Conservation (phyloP, 2,888 invertebrate genomes). For the Brenthis ino region DNA sequence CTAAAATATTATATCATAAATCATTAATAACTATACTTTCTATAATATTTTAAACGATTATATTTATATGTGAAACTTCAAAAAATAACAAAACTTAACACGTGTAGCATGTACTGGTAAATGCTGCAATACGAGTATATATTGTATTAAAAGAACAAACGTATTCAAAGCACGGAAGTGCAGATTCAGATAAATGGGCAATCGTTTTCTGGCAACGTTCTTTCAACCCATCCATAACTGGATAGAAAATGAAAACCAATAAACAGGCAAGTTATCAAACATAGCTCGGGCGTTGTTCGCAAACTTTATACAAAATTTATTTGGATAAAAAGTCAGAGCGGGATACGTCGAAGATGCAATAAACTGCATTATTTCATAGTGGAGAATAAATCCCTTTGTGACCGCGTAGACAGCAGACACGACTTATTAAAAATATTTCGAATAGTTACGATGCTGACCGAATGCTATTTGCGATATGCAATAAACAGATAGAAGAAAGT, state of each 20-base stretch:
- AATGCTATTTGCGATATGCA: not conserved
- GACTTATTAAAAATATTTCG: slow-evolving; percentile 29
- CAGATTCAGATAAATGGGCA: slow-evolving; percentile 16
- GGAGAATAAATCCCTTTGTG: slow-evolving; percentile 43
- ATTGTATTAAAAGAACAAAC: slow-evolving; percentile 18
- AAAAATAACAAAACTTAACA: not conserved
- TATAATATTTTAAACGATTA: not conserved
- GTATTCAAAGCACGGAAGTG: slow-evolving; percentile 11
- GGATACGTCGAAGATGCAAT: slow-evolving; percentile 47
- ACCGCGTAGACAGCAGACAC: slow-evolving; percentile 20
- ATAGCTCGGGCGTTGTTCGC: slow-evolving; percentile 16
- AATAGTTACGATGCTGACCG: slow-evolving; percentile 18
- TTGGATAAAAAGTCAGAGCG: slow-evolving; percentile 26
- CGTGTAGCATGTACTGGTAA: not conserved
- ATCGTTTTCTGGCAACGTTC: slow-evolving; percentile 19
- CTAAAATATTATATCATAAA: no score
- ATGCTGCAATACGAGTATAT: slow-evolving; percentile 2
- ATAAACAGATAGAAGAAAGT: slow-evolving; percentile 5
- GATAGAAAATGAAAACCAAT: slow-evolving; percentile 23
- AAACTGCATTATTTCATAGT: slow-evolving; percentile 50
- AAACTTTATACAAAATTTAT: slow-evolving; percentile 30
- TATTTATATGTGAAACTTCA: no score
- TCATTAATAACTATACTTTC: not conserved
- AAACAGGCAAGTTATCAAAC: slow-evolving; percentile 26
- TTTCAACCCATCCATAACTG: slow-evolving; percentile 20